phyloP scores from a whole-genome alignment of 1,140 invertebrate species.

The Ganaspis sp. region DNA sequence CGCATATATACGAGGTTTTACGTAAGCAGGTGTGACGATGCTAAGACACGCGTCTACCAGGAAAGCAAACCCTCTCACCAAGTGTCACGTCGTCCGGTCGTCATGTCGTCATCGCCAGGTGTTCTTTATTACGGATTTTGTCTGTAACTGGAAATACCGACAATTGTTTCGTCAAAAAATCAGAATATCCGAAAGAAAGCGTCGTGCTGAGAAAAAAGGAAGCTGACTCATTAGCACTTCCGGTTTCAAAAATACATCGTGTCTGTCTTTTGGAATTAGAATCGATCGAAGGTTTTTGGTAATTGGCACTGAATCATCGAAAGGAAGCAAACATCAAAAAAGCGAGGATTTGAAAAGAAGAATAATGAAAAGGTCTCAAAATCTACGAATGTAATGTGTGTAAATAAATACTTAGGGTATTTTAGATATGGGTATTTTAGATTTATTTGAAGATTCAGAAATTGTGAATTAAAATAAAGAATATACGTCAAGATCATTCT shows the following conservation, averaged over 20 bases:
- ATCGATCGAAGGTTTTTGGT: no score
- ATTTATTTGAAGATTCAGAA: no score
- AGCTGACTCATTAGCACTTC: slow-evolving; percentile 24
- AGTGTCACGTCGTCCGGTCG: slow-evolving; percentile 42
- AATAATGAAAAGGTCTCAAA: no score
- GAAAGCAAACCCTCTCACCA: slow-evolving; percentile 60
- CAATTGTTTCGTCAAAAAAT: slow-evolving; percentile 46
- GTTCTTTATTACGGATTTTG: slow-evolving; percentile 67
- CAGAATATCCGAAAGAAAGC: slow-evolving; percentile 5
- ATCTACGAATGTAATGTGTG: no score
- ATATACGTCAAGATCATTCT: no score
- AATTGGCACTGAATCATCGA: no score
- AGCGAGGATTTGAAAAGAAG: no score
- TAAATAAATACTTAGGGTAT: no score
- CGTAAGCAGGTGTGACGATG: slow-evolving; percentile 76
- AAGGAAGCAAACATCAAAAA: no score
- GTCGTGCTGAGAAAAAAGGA: not conserved
- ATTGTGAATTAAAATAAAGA: no score
- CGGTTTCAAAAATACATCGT: not conserved
- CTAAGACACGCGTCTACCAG: slow-evolving; percentile 74
- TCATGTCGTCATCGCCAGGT: slow-evolving; percentile 62
- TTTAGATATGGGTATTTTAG: no score
- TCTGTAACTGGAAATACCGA: slow-evolving; percentile 33
- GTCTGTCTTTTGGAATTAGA: not conserved
- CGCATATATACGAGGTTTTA: slow-evolving; percentile 62